These are phyloP conservation scores for Ephialtes manifestator DNA, from an alignment of 2,888 invertebrate species.

Conservation along the genomic window DNA sequence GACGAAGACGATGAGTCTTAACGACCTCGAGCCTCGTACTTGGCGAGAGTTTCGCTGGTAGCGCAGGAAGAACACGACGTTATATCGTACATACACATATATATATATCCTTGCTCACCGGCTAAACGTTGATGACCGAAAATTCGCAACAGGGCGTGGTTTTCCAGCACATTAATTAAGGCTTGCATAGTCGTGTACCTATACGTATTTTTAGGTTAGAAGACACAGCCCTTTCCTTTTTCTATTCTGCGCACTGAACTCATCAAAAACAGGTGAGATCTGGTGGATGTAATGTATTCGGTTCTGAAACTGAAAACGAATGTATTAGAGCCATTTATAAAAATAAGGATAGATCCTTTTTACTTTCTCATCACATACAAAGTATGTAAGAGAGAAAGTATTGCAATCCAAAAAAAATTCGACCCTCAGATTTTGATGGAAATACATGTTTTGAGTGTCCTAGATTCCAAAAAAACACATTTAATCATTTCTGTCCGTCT, in stretches of 20 bases:
- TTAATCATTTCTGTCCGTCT: too few relatives aligned
- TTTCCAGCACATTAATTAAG: constrained; percentile 44
- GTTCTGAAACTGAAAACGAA: too few relatives aligned
- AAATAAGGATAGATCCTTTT: too few relatives aligned
- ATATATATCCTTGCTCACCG: constrained; percentile 5
- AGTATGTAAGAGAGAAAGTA: too few relatives aligned
- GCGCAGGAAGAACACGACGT: constrained; percentile 12
- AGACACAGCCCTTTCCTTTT: not conserved
- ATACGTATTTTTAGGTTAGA: not conserved
- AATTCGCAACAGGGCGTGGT: constrained; percentile 54
- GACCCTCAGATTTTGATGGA: too few relatives aligned
- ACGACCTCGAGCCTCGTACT: constrained; percentile 55
- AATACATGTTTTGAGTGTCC: too few relatives aligned
- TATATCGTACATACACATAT: constrained; percentile 14
- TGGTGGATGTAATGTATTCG: not conserved
- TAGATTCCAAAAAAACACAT: too few relatives aligned
- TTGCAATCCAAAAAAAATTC: too few relatives aligned
- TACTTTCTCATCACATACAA: too few relatives aligned
- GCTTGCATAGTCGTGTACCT: not conserved
- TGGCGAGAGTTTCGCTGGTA: not conserved
- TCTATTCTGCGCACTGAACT: not conserved
- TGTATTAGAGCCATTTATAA: too few relatives aligned
- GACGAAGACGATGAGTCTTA: constrained; percentile 57
- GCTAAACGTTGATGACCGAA: constrained; percentile 61
- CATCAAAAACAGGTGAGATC: not conserved